Evolutionary conservation across 2,113 vertebrate genomes (phyloP).

Genomic region (Microcebus murinus): DNA sequence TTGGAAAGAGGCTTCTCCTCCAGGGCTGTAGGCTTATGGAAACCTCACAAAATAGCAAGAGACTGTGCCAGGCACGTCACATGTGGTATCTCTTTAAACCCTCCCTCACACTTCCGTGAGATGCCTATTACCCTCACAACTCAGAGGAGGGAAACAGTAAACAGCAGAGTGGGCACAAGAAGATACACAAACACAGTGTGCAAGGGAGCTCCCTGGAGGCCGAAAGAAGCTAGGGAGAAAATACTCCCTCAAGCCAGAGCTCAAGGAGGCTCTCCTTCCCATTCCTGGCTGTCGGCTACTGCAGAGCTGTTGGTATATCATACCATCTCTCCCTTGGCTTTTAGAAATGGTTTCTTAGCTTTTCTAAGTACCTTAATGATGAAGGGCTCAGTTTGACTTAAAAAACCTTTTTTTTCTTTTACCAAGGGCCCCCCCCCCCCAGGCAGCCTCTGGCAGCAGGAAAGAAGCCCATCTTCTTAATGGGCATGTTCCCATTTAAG

Average conservation of each 20-base stretch:
- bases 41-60: background rate
- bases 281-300: background rate
- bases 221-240: background rate
- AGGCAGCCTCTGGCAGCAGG: no score
- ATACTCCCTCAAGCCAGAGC: background rate
- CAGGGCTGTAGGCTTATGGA: background rate
- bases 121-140: background rate
- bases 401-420: no score
- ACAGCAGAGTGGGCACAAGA: background rate
- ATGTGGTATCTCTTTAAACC: background rate
- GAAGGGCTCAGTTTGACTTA: background rate
- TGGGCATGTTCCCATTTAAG: background rate
- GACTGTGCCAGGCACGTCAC: background rate
- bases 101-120: background rate
- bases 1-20: background rate
- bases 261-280: no score
- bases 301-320: background rate
- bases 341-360: background rate
- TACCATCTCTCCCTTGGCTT: background rate
- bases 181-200: background rate
- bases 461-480: background rate
- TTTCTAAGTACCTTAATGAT: background rate
- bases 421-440: no score
- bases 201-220: background rate
- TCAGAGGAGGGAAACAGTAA: background rate